phyloP scores from a whole-genome alignment of 2,113 vertebrate species.

The Sander vitreus region DNA sequence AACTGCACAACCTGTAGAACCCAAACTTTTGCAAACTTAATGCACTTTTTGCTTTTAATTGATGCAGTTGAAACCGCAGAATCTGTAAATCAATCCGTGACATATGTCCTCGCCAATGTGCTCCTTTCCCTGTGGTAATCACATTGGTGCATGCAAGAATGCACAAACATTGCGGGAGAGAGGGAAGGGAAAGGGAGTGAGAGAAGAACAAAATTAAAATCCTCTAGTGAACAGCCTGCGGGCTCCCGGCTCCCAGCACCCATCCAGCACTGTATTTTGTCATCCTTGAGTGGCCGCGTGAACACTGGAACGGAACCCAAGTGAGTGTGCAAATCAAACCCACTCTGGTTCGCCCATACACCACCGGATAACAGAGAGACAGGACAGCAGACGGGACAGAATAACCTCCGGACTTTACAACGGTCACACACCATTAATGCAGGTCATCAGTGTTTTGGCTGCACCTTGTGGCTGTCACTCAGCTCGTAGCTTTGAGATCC shows the following conservation, averaged over 20 bases:
- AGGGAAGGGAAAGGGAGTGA: constrained; percentile 45
- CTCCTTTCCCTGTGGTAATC: constrained; percentile 52
- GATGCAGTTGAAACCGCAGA: constrained; percentile 3
- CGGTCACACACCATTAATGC: constrained; percentile 55
- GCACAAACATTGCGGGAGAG: constrained; percentile 56
- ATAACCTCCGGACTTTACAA: constrained; percentile 32
- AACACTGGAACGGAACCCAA: constrained; percentile 56
- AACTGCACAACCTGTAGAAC: constrained; percentile 13
- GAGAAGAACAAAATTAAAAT: constrained; percentile 75
- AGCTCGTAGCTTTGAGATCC: constrained; percentile 36
- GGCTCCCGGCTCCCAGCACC: constrained; percentile 58
- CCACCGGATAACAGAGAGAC: constrained; percentile 43
- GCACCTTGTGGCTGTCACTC: constrained; percentile 52
- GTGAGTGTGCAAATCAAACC: constrained; percentile 73
- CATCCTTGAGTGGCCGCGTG: constrained; percentile 71
- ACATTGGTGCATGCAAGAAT: constrained; percentile 61
- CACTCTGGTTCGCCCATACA: constrained; percentile 24
- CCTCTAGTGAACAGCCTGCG: constrained; percentile 68
- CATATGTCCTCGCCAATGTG: constrained; percentile 41
- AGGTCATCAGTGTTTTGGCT: constrained; percentile 53
- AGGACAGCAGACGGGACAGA: constrained; percentile 22
- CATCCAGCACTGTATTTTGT: constrained; percentile 72
- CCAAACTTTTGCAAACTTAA: constrained; percentile 7
- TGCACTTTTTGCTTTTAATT: constrained; percentile 36
- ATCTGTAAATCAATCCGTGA: constrained; percentile 32